Evolutionary conservation across 2,797 vertebrate genomes (phyloP).

Genomic region (Alfaro cultratus): DNA sequence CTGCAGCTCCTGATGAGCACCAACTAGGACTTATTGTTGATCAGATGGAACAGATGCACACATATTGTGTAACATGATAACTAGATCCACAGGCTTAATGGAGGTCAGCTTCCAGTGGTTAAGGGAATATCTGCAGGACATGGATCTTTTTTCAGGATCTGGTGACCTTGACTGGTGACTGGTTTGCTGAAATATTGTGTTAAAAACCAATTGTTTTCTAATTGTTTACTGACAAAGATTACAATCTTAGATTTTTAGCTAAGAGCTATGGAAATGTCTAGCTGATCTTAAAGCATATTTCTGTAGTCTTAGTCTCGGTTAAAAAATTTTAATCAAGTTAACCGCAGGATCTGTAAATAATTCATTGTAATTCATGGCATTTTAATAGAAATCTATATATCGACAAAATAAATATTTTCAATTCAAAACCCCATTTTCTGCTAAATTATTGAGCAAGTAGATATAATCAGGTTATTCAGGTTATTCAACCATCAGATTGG

Average conservation of each 20-base stretch:
- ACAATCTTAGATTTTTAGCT: neutral
- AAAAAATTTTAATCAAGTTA: too few species aligned
- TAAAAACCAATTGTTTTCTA: neutral
- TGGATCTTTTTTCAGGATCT: neutral
- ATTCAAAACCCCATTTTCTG: too few species aligned
- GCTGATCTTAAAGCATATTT: neutral
- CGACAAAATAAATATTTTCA: too few species aligned
- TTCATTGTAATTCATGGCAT: too few species aligned
- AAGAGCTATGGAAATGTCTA: neutral
- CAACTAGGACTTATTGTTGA: slow-evolving; percentile 34
- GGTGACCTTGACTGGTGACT: neutral
- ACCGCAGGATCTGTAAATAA: too few species aligned
- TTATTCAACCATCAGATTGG: too few species aligned
- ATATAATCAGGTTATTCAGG: too few species aligned
- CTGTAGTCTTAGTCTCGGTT: too few species aligned
- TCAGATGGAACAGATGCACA: slow-evolving; percentile 25
- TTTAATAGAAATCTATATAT: too few species aligned
- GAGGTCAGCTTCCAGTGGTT: neutral
- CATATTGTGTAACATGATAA: neutral
- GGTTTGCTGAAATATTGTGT: neutral
- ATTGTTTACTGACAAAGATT: neutral
- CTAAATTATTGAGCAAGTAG: too few species aligned
- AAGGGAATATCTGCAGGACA: neutral
- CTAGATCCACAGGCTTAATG: neutral
- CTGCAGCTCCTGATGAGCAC: slow-evolving; percentile 30